A percentile compares a stretch with the other conserved stretches of the same genome.
Evolutionary conservation across 2,888 invertebrate species (phyloP).

Genomic region (Campaea margaritaria): DNA sequence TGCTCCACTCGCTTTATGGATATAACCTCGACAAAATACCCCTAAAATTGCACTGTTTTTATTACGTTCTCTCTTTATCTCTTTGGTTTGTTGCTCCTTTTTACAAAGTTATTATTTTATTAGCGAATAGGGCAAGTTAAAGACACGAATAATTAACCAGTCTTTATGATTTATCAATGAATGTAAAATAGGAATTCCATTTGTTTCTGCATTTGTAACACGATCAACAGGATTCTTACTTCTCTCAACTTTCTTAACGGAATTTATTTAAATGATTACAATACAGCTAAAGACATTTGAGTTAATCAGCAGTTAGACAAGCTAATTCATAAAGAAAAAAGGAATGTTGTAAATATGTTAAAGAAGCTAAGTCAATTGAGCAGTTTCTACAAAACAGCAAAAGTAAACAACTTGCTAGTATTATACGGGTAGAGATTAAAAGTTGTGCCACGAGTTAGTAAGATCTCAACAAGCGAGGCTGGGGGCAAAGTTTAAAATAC

Average conservation of each 20-base stretch:
- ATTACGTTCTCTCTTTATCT: conserved; percentile 84
- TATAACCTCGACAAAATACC: conserved; percentile 86
- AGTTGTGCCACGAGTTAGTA: conserved; percentile 7
- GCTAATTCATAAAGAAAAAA: too few species aligned
- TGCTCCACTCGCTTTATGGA: conserved; percentile 79
- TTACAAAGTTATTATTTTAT: conserved; percentile 82
- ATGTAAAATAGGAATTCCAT: neutral
- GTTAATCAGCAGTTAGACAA: too few species aligned
- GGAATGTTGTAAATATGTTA: too few species aligned
- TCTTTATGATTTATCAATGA: conserved; percentile 19
- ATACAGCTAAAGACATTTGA: too few species aligned
- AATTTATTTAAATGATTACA: too few species aligned
- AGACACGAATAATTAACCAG: conserved; percentile 26
- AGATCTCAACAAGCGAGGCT: conserved; percentile 28
- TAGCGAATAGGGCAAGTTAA: conserved; percentile 63
- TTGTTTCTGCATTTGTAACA: neutral
- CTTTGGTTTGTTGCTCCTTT: conserved; percentile 82
- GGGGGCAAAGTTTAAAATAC: conserved; percentile 47
- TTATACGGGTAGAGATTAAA: conserved; percentile 11
- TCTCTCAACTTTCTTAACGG: too few species aligned
- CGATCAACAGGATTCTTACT: too few species aligned
- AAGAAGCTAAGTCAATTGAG: neutral
- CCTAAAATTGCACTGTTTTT: conserved; percentile 86
- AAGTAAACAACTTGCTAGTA: conserved; percentile 5
- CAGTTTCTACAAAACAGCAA: neutral